Conservation (phyloP, 2,113 vertebrate genomes). For the Thryonomys swinderianus region DNA sequence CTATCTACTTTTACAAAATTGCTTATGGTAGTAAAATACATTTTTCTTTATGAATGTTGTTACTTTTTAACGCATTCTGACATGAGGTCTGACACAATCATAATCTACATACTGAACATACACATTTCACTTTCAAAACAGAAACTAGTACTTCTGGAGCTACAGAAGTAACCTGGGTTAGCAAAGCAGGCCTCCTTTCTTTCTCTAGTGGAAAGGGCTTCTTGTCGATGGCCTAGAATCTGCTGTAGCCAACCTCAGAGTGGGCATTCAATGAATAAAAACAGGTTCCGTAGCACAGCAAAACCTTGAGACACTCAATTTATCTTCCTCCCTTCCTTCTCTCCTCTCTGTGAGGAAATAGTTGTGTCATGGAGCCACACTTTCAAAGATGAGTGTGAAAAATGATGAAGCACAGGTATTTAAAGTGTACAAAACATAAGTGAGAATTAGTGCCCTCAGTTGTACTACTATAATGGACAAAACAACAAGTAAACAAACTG, state of each 20-base stretch:
- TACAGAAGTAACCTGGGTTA: not conserved
- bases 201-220: not conserved
- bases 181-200: not conserved
- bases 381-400: slow-evolving; percentile 9
- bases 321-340: not conserved
- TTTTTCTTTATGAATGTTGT: slow-evolving; percentile 76
- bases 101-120: slow-evolving; percentile 73
- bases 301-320: not conserved
- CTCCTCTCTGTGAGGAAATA: not conserved
- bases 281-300: not conserved
- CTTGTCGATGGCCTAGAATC: not conserved
- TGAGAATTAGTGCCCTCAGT: not conserved
- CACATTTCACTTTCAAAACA: slow-evolving; percentile 77
- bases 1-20: slow-evolving; percentile 63
- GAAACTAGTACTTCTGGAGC: not conserved
- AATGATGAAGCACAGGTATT: not conserved
- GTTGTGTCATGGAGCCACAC: not conserved
- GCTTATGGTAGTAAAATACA: slow-evolving; percentile 83
- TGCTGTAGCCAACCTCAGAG: slow-evolving; percentile 45
- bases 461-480: not conserved
- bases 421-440: not conserved
- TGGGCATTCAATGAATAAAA: slow-evolving; percentile 65
- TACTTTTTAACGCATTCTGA: slow-evolving; percentile 66
- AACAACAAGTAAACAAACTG: not conserved
- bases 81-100: slow-evolving; percentile 77